A percentile compares a stretch with the other conserved stretches of the same genome.
Conservation (phyloP, 2,888 invertebrate genomes). For the Plutella xylostella region DNA sequence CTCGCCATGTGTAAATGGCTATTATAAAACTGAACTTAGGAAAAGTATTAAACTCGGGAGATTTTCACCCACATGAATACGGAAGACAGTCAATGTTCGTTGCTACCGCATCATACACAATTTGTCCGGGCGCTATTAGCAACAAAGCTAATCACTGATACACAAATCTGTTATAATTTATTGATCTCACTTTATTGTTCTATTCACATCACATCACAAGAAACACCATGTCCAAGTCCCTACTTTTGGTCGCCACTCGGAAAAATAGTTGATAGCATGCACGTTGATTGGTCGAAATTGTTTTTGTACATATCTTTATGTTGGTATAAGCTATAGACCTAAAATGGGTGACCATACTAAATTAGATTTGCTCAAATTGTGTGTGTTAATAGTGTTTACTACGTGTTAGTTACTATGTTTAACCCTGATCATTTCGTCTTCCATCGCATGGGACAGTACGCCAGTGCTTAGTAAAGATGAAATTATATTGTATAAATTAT, state of each 20-base stretch:
- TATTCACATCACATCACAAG: not conserved
- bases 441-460: too few relatives aligned
- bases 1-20: conserved; percentile 66
- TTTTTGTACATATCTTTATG: not conserved
- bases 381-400: too few relatives aligned
- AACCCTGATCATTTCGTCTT: too few relatives aligned
- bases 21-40: conserved; percentile 27
- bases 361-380: too few relatives aligned
- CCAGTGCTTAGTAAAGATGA: too few relatives aligned
- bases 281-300: conserved; percentile 5
- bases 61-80: too few relatives aligned
- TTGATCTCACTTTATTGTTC: conserved; percentile 2
- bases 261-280: not conserved
- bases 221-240: not conserved
- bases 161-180: conserved; percentile 1
- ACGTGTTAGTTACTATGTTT: too few relatives aligned
- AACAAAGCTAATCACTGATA: not conserved
- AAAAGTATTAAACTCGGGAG: not conserved
- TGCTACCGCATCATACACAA: not conserved
- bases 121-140: not conserved
- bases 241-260: not conserved
- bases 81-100: too few relatives aligned
- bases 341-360: too few relatives aligned
- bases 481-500: too few relatives aligned
- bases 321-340: too few relatives aligned